Percentiles rank a stretch among this genome's conserved stretches.
These are phyloP conservation scores for Mallotus villosus DNA, from an alignment of 2,797 vertebrate species.

Conservation along the genomic window DNA sequence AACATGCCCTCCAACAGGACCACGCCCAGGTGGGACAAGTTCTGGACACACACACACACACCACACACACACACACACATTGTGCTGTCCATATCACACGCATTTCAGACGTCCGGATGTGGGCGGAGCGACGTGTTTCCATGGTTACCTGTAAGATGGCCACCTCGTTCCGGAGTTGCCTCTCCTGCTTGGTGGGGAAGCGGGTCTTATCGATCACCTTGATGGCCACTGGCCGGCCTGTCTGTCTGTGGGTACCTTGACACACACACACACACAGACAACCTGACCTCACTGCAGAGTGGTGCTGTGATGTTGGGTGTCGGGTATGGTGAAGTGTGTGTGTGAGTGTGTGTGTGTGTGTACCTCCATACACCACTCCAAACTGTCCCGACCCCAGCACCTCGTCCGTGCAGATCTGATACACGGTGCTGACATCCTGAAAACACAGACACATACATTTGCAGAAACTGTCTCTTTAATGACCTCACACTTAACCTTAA, in stretches of 20 bases:
- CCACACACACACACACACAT: slow-evolving; percentile 9
- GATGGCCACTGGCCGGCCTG: slow-evolving; percentile 63
- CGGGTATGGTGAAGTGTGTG: not conserved
- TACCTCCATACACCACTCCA: slow-evolving; percentile 76
- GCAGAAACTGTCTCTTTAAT: too few relatives aligned
- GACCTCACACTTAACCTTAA: too few relatives aligned
- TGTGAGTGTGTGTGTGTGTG: not conserved
- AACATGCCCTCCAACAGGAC: slow-evolving; percentile 74
- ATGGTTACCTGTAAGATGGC: slow-evolving; percentile 69
- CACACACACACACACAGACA: not conserved
- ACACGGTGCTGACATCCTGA: slow-evolving; percentile 73
- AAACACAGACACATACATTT: too few relatives aligned
- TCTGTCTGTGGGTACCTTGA: slow-evolving; percentile 73
- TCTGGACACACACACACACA: slow-evolving; percentile 51
- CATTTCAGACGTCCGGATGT: not conserved
- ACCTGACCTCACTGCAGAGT: too few relatives aligned
- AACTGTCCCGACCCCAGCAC: slow-evolving; percentile 80
- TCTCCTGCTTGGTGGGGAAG: slow-evolving; percentile 70
- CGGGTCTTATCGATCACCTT: slow-evolving; percentile 79
- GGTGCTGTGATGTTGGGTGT: too few relatives aligned
- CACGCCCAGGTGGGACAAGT: slow-evolving; percentile 71
- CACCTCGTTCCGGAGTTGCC: slow-evolving; percentile 75
- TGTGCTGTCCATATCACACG: not conserved
- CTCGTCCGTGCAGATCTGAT: slow-evolving; percentile 78
- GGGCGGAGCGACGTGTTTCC: not conserved